These are phyloP conservation scores for Alentia gelatinosa DNA, from an alignment of 2,888 invertebrate genomes.

Conservation along the genomic window DNA sequence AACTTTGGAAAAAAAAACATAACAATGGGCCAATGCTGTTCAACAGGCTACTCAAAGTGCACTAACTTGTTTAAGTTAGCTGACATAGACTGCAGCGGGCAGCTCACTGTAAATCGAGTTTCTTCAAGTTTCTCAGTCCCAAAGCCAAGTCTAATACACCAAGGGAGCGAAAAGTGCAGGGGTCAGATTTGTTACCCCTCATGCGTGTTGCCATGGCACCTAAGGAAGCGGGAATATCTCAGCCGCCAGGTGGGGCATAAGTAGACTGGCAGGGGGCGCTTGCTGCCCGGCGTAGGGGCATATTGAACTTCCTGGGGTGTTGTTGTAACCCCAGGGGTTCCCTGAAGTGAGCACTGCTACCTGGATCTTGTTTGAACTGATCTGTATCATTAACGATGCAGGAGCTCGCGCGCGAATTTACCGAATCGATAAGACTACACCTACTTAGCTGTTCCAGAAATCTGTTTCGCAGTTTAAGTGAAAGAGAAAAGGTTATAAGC, in stretches of 20 bases:
- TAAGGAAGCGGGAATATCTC: neutral
- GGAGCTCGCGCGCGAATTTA: neutral
- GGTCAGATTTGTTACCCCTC: slow-evolving; percentile 14
- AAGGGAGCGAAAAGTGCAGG: neutral
- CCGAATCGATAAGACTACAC: neutral
- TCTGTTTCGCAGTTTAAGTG: neutral
- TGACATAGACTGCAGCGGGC: too few species aligned
- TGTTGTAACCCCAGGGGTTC: neutral
- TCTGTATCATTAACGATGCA: neutral
- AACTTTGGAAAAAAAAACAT: too few species aligned
- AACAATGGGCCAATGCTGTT: too few species aligned
- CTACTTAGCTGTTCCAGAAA: neutral
- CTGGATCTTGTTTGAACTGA: neutral
- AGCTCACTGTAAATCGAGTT: neutral
- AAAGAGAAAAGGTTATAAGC: neutral
- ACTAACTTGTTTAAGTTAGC: too few species aligned
- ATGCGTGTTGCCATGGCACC: slow-evolving; percentile 22
- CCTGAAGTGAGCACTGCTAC: neutral
- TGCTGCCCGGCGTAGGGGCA: neutral
- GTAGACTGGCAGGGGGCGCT: neutral
- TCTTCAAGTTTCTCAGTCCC: neutral
- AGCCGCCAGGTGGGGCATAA: slow-evolving; percentile 13
- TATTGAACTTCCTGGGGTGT: neutral
- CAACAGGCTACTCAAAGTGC: too few species aligned
- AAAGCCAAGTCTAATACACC: neutral